These are phyloP conservation scores for Nesoenas mayeri DNA, from an alignment of 2,113 vertebrate species.

Conservation along the genomic window DNA sequence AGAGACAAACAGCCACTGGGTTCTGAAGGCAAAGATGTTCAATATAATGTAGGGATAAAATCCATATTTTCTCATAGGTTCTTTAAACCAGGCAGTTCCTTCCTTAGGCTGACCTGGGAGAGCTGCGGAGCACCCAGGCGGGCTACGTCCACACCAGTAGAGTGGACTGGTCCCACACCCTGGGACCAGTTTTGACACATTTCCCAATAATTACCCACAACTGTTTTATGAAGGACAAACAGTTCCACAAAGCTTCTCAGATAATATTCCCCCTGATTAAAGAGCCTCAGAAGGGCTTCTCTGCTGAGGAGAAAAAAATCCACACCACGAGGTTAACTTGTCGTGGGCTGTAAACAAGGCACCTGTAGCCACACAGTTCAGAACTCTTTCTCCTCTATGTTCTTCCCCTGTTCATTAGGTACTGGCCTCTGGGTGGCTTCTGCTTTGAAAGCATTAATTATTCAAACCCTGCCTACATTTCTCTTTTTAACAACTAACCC, in stretches of 20 bases:
- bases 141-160: background rate
- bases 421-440: background rate
- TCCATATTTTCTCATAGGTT: background rate
- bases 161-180: too few relatives aligned
- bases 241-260: background rate
- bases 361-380: background rate
- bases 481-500: background rate
- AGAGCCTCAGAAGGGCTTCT: background rate
- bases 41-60: background rate
- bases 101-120: background rate
- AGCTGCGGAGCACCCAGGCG: background rate
- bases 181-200: slow-evolving; percentile 10
- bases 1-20: background rate
- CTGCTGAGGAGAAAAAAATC: background rate
- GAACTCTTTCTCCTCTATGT: background rate
- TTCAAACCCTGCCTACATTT: background rate
- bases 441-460: slow-evolving; percentile 29
- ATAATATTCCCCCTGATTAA: background rate
- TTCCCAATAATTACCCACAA: slow-evolving; percentile 13
- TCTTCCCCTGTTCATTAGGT: background rate
- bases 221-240: slow-evolving; percentile 27
- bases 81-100: background rate
- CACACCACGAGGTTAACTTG: background rate
- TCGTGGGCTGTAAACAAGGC: background rate
- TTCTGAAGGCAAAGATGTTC: background rate